Conservation (phyloP, 2,888 invertebrate genomes). For the Drosophila flavopinicola region DNA sequence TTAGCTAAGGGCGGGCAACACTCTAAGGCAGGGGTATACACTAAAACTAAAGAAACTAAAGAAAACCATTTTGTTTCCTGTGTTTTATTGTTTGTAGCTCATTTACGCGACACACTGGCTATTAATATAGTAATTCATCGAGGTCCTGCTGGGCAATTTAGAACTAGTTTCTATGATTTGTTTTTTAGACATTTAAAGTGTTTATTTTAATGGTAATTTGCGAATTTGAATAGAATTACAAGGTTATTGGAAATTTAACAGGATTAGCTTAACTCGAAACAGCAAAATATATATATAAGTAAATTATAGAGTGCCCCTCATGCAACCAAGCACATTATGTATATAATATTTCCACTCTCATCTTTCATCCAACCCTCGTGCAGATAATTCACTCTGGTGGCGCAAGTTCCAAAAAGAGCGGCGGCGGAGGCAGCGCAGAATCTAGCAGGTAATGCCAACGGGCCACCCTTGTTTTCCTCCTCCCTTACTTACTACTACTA, state of each 20-base stretch:
- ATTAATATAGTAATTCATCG: slow-evolving; percentile 34
- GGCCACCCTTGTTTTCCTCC: not conserved
- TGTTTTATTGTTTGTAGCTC: slow-evolving; percentile 18
- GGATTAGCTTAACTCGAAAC: not conserved
- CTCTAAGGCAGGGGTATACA: slow-evolving; percentile 20
- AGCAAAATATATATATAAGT: no score
- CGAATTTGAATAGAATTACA: no score
- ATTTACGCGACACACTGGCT: slow-evolving; percentile 10
- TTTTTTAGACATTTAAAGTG: not conserved
- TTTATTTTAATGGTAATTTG: not conserved
- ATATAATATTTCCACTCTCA: slow-evolving; percentile 18
- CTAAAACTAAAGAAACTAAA: slow-evolving; percentile 19
- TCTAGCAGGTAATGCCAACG: slow-evolving; percentile 85
- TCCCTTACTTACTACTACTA: slow-evolving; percentile 26
- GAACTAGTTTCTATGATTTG: slow-evolving; percentile 6
- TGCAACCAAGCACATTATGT: slow-evolving; percentile 6
- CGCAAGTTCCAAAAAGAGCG: slow-evolving; percentile 85
- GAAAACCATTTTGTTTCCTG: slow-evolving; percentile 19
- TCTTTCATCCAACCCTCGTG: slow-evolving; percentile 67
- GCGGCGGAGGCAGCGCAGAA: slow-evolving; percentile 85
- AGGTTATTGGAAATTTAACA: not conserved
- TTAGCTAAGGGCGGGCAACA: not conserved
- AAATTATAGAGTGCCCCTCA: slow-evolving; percentile 10
- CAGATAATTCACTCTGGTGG: slow-evolving; percentile 88
- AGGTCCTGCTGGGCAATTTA: slow-evolving; percentile 8